A percentile compares a stretch with the other conserved stretches of the same genome.
These are phyloP conservation scores for Ptyas mucosa DNA, from an alignment of 2,113 vertebrate species.

Conservation along the genomic window DNA sequence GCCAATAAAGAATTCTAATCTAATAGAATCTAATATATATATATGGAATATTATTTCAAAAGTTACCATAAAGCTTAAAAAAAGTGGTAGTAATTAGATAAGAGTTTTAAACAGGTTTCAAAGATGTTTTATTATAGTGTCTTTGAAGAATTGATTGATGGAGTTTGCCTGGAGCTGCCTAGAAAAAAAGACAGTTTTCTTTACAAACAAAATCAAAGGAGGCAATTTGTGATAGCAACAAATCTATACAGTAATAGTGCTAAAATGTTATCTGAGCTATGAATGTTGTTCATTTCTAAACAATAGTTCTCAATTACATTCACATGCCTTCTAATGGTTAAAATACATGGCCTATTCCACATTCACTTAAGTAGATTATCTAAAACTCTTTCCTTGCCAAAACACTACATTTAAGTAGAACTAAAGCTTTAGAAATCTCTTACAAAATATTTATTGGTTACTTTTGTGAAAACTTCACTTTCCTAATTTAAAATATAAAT, in stretches of 20 bases:
- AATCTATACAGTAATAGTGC: background rate
- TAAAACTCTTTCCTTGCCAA: background rate
- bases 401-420: background rate
- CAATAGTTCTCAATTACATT: background rate
- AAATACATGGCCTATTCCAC: background rate
- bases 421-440: background rate
- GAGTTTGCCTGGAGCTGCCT: constrained; percentile 52
- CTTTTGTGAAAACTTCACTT: background rate
- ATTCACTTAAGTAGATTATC: background rate
- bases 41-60: too few species aligned
- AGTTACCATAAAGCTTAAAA: background rate
- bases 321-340: background rate
- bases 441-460: background rate
- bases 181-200: constrained; percentile 34
- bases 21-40: too few species aligned
- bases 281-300: background rate
- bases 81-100: constrained; percentile 11
- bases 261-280: background rate
- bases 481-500: background rate
- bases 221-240: constrained; percentile 1
- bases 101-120: constrained; percentile 23
- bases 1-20: too few species aligned
- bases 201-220: constrained; percentile 6
- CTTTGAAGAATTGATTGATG: constrained; percentile 48
- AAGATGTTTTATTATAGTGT: constrained; percentile 60